Evolutionary conservation across 2,888 invertebrate species (phyloP), one percentile per base, ranked within the genome.

Genomic region (Ophion costatus): DNA sequence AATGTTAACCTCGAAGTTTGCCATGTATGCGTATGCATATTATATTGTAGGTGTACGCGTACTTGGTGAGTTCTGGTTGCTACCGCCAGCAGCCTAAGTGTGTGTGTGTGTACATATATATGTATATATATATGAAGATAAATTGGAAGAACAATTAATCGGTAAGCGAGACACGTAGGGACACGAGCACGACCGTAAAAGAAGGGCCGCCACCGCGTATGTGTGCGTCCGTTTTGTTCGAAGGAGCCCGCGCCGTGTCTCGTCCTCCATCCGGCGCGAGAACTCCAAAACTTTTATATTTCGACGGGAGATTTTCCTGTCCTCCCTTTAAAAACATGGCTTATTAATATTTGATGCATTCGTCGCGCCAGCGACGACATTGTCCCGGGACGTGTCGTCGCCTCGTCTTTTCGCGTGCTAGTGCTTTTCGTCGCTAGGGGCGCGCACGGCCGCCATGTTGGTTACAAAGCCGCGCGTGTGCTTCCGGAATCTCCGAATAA

Each of bases 151-250:
- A 90, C 88, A 90, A 91, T 90, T 89, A 89, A 91, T 92, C 88
- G 83, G 89, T 90, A 92, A 80, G 88, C 91, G 22, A 88, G 88
- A 89, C 92, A 92, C 92, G 92, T 91, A 88, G 87, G 80, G 78
- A 70, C 59, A 85, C 88, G 87, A 88, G 87, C 89, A 90, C 86
- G 82, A 84, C 85, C 83, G 81, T 85, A 88, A 88, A 84, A 87
- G 87, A 86, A 81, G 22, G 51, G 59, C 42, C 71, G 45, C 51
- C 20, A 17, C 10, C 33, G 33, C 59, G 9, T 56, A 59, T 63
- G 45, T 33, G 63, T 59, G 57, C 6, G 61, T 45, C 3, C 45
- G 45, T 45, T 45, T 45, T 57, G 61, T 69, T 71, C 45, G 81
- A 69, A 84, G 79, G 79, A 82, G 79, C 80, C 83, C 59, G 79